These are phyloP conservation scores for Mamestra configurata DNA, from an alignment of 1,140 invertebrate species.

Conservation along the genomic window DNA sequence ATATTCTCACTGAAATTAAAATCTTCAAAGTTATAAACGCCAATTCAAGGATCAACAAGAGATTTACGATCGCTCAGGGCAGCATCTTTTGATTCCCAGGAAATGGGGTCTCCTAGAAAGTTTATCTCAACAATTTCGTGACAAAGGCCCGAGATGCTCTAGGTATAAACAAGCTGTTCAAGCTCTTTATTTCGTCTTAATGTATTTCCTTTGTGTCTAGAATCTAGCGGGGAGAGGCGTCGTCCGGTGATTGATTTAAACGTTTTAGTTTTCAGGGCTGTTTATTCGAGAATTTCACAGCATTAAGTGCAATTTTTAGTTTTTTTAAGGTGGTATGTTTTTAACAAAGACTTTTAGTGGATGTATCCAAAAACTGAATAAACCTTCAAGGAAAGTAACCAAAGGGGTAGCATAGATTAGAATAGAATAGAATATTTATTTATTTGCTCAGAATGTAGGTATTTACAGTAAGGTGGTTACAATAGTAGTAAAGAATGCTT, in stretches of 20 bases:
- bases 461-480: no score
- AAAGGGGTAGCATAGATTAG: no score
- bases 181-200: constrained; percentile 29
- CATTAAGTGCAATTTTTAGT: background rate
- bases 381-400: no score
- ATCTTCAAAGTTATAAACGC: background rate
- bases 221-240: background rate
- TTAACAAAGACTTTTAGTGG: no score
- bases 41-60: background rate
- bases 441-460: no score
- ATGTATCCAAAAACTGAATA: no score
- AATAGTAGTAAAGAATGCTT: no score
- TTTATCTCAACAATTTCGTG: background rate
- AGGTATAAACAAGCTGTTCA: constrained; percentile 15
- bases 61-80: background rate
- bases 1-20: background rate
- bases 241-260: constrained; percentile 41
- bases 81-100: background rate
- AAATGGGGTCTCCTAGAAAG: background rate
- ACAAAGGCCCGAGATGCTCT: constrained; percentile 8
- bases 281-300: background rate
- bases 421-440: no score
- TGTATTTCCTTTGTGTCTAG: constrained; percentile 34
- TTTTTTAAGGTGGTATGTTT: no score
- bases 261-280: background rate